Evolutionary conservation across 2,113 vertebrate genomes (phyloP), one percentile per base, ranked within the genome.

Genomic region (Prietella phreatophila): DNA sequence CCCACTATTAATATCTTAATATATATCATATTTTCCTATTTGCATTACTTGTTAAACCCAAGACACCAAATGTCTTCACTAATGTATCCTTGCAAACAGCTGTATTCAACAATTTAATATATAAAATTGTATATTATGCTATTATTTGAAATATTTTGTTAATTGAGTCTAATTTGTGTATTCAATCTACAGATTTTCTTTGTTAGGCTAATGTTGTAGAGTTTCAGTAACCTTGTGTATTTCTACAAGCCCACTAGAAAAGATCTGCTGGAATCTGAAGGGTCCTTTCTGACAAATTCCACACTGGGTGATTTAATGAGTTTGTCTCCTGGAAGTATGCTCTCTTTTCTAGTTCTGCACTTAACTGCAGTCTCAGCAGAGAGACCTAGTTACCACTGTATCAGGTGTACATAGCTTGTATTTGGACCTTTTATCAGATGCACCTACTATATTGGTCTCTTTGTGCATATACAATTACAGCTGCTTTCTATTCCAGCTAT

Each of bases 181-280:
- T 79, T 53, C 13, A 17, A 8, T n/a, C 27, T 55, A 55, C 25
- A 53, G 78, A 56, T 81, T 33, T 56, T 56, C 53, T 81, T 56
- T 19, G 50, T 83, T 67, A 27, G 60, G 1, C 47, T 65, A 13
- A 61, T 39, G 55, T 20, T 42, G 56, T 25, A 39, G 56, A 14
- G 33, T 82, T 39, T 42, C 55, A 27, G 20, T 63, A 63, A 82
- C 53, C 19, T 1, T 33, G 14, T 58, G 53, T 81, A 81, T 17
- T 58, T 53, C 33, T 14, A 36, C 58, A 83, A 10, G 13, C 58
- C 56, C 22, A 61, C 33, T 61, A 63, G 81, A 25, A 73, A 75
- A 19, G 25, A 11, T 56, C 85, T 71, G 50, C 47, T 83, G 88
- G 88, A 89, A 89, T 89, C 30, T 89, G n/a, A 81, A 89, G 88